Evolutionary conservation across 2,888 invertebrate species (phyloP).

Genomic region (Brachycybe producta): DNA sequence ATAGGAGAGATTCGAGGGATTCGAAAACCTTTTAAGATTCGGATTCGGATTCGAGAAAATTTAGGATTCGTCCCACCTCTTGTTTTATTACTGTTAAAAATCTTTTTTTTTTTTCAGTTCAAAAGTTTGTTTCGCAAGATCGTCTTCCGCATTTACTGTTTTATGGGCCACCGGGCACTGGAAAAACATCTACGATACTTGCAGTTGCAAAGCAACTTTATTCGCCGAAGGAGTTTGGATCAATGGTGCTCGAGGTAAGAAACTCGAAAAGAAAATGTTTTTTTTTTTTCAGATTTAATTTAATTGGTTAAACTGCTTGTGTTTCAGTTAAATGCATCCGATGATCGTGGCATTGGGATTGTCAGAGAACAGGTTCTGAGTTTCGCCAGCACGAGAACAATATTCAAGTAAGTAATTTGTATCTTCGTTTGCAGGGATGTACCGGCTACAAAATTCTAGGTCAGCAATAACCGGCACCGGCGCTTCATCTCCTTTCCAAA

Average conservation of each 20-base stretch:
- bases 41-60: too few relatives aligned
- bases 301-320: constrained; percentile 4
- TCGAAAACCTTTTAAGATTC: too few relatives aligned
- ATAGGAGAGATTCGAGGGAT: too few relatives aligned
- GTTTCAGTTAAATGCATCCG: constrained; percentile 84
- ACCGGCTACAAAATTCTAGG: too few relatives aligned
- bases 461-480: too few relatives aligned
- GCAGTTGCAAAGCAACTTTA: constrained; percentile 91
- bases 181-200: constrained; percentile 93
- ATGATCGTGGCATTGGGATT: constrained; percentile 92
- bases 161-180: constrained; percentile 97
- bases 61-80: too few relatives aligned
- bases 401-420: constrained; percentile 51
- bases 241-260: constrained; percentile 61
- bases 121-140: constrained; percentile 75
- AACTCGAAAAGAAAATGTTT: background rate
- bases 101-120: constrained; percentile 49
- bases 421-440: too few relatives aligned
- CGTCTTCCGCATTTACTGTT: constrained; percentile 89
- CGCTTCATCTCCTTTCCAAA: too few relatives aligned
- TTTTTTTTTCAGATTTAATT: constrained; percentile 6
- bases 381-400: constrained; percentile 92
- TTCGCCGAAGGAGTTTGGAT: constrained; percentile 72
- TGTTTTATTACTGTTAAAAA: too few relatives aligned
- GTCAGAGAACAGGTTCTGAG: constrained; percentile 86